Evolutionary conservation across 1,140 invertebrate species (phyloP).

Genomic region (Eriosoma lanigerum): DNA sequence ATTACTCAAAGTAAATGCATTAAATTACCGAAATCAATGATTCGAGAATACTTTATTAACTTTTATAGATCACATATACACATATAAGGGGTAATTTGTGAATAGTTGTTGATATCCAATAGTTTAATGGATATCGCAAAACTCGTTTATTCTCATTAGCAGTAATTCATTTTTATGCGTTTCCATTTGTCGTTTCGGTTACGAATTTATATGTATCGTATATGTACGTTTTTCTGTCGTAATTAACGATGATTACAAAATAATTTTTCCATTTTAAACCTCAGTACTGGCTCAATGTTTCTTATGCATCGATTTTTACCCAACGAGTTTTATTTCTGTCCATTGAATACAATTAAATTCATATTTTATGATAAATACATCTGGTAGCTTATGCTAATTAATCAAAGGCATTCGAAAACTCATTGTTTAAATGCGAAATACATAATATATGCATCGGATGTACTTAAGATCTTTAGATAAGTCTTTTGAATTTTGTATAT

Average conservation of each 20-base stretch:
- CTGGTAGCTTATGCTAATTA: not conserved
- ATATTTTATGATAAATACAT: not conserved
- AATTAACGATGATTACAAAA: not conserved
- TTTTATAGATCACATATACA: not conserved
- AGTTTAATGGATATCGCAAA: not conserved
- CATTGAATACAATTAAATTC: not conserved
- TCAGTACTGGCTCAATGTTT: not conserved
- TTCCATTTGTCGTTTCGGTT: not conserved
- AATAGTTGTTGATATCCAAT: not conserved
- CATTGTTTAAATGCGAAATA: not conserved
- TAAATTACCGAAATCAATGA: not conserved
- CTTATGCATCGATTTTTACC: not conserved
- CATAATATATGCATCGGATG: too few relatives aligned
- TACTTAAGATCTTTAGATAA: too few relatives aligned
- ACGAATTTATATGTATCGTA: not conserved
- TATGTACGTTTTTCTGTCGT: not conserved
- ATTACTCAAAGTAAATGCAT: not conserved
- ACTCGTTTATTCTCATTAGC: not conserved
- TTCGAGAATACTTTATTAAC: not conserved
- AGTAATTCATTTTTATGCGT: not conserved
- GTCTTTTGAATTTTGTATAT: too few relatives aligned
- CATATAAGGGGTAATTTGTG: not conserved
- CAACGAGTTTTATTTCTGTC: not conserved
- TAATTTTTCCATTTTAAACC: not conserved
- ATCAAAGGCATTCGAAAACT: not conserved